Evolutionary conservation across 2,797 vertebrate species (phyloP), one percentile per base, ranked within the genome.

Genomic region (Lates japonicus): DNA sequence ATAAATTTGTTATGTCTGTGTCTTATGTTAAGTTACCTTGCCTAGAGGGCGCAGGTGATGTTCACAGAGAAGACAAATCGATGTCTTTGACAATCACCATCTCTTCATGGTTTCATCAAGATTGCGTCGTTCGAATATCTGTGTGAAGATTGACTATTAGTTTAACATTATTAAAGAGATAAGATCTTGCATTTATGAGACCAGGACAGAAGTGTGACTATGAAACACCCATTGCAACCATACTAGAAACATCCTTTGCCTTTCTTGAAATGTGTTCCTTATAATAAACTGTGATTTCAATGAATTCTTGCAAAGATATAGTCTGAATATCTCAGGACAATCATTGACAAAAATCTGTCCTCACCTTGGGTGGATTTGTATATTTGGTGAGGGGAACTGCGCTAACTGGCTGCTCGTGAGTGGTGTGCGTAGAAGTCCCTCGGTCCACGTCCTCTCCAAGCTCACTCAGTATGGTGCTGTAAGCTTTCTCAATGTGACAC

Each of bases 41-140:
- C 90, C 95, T 95, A 96, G 81, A 96, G 25, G 92, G 94, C 68
- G 96, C 80, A 96, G 85, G 55, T 96, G 92, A 87, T 96, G 94
- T 68, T 96, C 95, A 78, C 89, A 95, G 59, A 95, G 93, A 20
- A 96, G 70, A 94, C 82, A 93, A 81, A 48, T 95, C 94, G 48
- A 92, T 96, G 71, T 95, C 94, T 81, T 92, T 96, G 35, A 95
- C 93, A n/a, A 94, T 93, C 57, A 95, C 95, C 76, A 94, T 93
- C 84, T 96, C 93, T 14, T 95, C 64, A 0, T 95, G 95, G 88
- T 93, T 92, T 96, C 94, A 74, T 96, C 91, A 81, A 96, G 71
- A 95, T 88, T 17, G 94, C 94, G 68, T 95, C 88, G 55, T 95
- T 95, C 37, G 96, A 65, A 95, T 72, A 57, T 94, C 94, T 94